Evolutionary conservation across 2,113 vertebrate species (phyloP).

Genomic region (Xiphophorus couchianus): DNA sequence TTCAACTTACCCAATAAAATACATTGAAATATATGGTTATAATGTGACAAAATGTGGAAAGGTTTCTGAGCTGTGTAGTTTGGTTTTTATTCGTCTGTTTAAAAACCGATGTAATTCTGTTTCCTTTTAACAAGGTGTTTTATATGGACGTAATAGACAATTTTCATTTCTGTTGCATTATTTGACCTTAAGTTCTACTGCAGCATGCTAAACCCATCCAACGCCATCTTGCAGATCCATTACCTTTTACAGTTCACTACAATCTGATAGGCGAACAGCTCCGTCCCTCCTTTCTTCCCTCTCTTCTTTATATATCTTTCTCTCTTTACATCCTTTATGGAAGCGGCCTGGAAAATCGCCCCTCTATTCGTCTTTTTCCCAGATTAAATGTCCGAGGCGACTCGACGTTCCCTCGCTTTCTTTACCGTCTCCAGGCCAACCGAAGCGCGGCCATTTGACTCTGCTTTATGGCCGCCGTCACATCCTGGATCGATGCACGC

Average conservation of each 20-base stretch:
- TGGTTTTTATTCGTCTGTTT: background rate
- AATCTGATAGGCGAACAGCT: constrained; percentile 43
- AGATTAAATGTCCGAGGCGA: constrained; percentile 69
- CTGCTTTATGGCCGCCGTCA: constrained; percentile 58
- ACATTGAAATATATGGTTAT: background rate
- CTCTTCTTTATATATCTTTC: constrained; percentile 29
- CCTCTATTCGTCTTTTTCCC: constrained; percentile 68
- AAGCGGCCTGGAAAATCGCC: constrained; percentile 67
- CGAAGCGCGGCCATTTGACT: constrained; percentile 45
- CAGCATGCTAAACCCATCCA: constrained; percentile 59
- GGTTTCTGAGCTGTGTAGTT: background rate
- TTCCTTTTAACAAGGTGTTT: constrained; percentile 35
- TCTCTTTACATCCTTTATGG: constrained; percentile 46
- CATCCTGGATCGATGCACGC: constrained; percentile 61
- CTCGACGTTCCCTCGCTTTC: constrained; percentile 25
- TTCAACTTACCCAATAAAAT: background rate
- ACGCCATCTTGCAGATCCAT: constrained; percentile 55
- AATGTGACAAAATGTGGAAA: background rate
- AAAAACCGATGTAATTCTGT: constrained; percentile 1
- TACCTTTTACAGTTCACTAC: constrained; percentile 55
- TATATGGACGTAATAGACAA: constrained; percentile 24
- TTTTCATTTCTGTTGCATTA: constrained; percentile 33
- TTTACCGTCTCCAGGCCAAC: constrained; percentile 26
- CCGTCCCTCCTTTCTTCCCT: constrained; percentile 45
- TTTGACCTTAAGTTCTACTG: constrained; percentile 31